These are phyloP conservation scores for Orchestes rusci DNA, from an alignment of 2,888 invertebrate species.

Conservation along the genomic window DNA sequence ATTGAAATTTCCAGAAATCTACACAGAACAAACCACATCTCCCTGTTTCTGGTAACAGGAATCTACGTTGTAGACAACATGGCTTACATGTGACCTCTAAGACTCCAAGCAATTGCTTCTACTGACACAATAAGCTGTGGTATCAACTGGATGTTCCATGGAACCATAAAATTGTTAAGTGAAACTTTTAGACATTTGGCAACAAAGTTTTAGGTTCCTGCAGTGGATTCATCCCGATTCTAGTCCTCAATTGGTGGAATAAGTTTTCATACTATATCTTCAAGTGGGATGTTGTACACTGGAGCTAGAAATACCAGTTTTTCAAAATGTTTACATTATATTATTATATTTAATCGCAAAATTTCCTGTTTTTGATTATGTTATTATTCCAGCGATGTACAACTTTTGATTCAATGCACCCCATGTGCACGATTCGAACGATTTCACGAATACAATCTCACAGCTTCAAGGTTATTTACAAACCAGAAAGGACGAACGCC, in stretches of 20 bases:
- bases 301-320: conserved; percentile 85
- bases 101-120: conserved; percentile 71
- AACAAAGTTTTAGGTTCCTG: conserved; percentile 65
- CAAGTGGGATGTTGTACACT: conserved; percentile 85
- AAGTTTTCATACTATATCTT: conserved; percentile 92
- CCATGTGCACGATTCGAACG: conserved; percentile 15
- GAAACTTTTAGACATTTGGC: conserved; percentile 74
- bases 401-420: too few relatives aligned
- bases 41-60: conserved; percentile 77
- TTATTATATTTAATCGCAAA: too few relatives aligned
- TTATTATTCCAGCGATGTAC: too few relatives aligned
- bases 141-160: too few relatives aligned
- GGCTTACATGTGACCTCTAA: conserved; percentile 80
- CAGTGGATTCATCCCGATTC: conserved; percentile 77
- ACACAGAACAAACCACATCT: conserved; percentile 87
- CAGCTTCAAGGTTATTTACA: conserved; percentile 12
- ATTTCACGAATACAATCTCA: conserved; percentile 16
- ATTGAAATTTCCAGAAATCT: conserved; percentile 56
- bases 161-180: too few relatives aligned
- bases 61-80: conserved; percentile 86
- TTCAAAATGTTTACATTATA: conserved; percentile 71
- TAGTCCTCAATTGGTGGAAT: conserved; percentile 92
- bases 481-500: conserved; percentile 14
- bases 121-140: conserved; percentile 93
- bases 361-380: too few relatives aligned